A percentile compares a stretch with the other conserved stretches of the same genome.
phyloP scores from a whole-genome alignment of 2,888 invertebrate genomes.

The Schrankia costaestrigalis region DNA sequence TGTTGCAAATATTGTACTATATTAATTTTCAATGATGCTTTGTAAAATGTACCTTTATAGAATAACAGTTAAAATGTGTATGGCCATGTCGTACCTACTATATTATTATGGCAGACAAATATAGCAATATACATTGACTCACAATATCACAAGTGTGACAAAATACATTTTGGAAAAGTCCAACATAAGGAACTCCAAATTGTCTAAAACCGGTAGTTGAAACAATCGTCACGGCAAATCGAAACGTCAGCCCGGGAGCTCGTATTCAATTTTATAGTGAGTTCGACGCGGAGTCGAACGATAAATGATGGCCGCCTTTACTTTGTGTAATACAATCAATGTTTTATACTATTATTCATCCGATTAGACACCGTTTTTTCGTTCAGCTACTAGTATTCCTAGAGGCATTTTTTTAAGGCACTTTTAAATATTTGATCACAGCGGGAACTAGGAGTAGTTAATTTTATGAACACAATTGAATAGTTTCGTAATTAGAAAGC shows the following conservation, averaged over 20 bases:
- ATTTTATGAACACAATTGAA: slow-evolving; percentile 8
- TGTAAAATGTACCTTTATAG: too few relatives aligned
- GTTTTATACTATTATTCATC: slow-evolving; percentile 40
- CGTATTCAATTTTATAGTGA: slow-evolving; percentile 50
- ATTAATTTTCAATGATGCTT: too few relatives aligned
- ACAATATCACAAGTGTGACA: slow-evolving; percentile 26
- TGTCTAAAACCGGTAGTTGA: slow-evolving; percentile 67
- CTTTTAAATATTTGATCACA: slow-evolving; percentile 27
- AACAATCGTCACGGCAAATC: slow-evolving; percentile 66
- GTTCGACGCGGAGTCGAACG: slow-evolving; percentile 37
- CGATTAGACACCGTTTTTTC: slow-evolving; percentile 35
- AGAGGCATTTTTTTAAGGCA: slow-evolving; percentile 18
- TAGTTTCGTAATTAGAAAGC: too few relatives aligned
- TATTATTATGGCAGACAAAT: too few relatives aligned
- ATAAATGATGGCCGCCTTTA: slow-evolving; percentile 43
- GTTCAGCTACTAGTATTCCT: slow-evolving; percentile 30
- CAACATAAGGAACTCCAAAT: slow-evolving; percentile 49
- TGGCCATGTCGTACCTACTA: too few relatives aligned
- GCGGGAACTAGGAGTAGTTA: slow-evolving; percentile 12
- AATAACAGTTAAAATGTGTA: too few relatives aligned
- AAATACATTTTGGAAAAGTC: slow-evolving; percentile 26
- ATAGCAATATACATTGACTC: slow-evolving; percentile 22
- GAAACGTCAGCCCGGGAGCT: slow-evolving; percentile 46
- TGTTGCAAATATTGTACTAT: too few relatives aligned
- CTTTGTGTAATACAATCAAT: slow-evolving; percentile 42